Evolutionary conservation across 92 coral and sea anemone genomes (phyloP), one percentile per base, ranked within the genome.

Genomic region (Micromussa lordhowensis): DNA sequence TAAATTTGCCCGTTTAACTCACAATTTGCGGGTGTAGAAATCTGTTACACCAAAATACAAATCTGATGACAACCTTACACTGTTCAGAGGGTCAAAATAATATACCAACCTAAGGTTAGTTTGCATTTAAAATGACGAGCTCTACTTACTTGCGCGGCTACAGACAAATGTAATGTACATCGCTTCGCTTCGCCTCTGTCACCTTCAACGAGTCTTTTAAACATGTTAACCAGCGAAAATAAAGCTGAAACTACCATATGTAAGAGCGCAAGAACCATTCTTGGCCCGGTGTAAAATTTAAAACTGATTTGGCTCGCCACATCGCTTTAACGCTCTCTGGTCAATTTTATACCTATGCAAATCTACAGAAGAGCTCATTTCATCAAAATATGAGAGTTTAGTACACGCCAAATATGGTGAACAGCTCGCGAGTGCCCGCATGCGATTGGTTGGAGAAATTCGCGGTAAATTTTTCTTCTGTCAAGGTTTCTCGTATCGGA

Each of bases 251-350:
- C 96, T 78, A 95, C 83, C 90, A 88, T 94, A 82, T 94, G 94
- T 51, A 89, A 92, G 80, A 88, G 86, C 89, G 90, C 96, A 51
- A 94, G 94, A 77, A 94, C 96, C 98, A 95, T 93, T 63, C 83
- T 86, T 66, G 89, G 83, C 89, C 82, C 76, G 28, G 24, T 40
- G 61, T 40, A 63, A 57, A 76, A 26, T 75, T 58, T 64, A 16
- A 68, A 44, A 64, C 48, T 30, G 74, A 86, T 53, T 48, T 61
- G 34, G 68, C 29, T 0, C 19, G 68, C 64, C 64, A 21, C 89
- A 86, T 86, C 30, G 83, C 63, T 85, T 73, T 77, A 18, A 58
- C 61, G 53, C 77, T 44, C 49, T 77, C 35, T 53, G 38, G 44
- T 78, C 82, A 76, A 64, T 48, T 38, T 78, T 48, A 40, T 86